Evolutionary conservation across 2,888 invertebrate species (phyloP), one percentile per base, ranked within the genome.

Genomic region (Sthenelais limicola): DNA sequence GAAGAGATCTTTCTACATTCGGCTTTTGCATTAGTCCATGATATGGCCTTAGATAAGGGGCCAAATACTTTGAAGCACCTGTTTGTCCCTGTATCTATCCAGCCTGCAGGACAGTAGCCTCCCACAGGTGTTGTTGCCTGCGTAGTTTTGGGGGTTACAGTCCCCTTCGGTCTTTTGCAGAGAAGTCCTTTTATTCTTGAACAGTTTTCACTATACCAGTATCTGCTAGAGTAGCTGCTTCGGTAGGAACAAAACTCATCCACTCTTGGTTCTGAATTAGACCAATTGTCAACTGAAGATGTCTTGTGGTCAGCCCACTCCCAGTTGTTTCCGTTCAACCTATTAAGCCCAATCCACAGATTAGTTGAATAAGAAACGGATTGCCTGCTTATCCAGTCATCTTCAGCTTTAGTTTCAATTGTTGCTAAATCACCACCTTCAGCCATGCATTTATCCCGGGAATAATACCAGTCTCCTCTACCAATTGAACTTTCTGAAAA

Each of bases 301-400:
- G 21, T n/a, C 24, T 38, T 38, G 7, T 43, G 38, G 24, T 62
- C 62, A 7, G 38, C 62, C 62, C 62, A 62, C 24, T 1, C 9
- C 62, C 62, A 62, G n/a, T n/a, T n/a, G 24, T 62, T 12, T 5
- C 62, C 62, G 15, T 26, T 2, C 38, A 35, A 21, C 38, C 26
- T 62, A 43, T 62, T 62, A 1, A 38, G 38, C 26, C 62, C 62
- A n/a, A 62, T 12, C 62, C 62, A 62, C 38, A 62, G 38, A 24
- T 21, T 26, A 3, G 26, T 24, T 18, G 2, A 24, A 18, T 2
- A 62, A 5, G 18, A 3, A n/a, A 26, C 7, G 12, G 24, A 9
- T n/a, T 15, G n/a, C n/a, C 1, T n/a, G 7, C 24, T 38, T 12
- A 62, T 62, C 62, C 62, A 62, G 62, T 35, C 38, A 24, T 62